Evolutionary conservation across 1,140 invertebrate species (phyloP).

Genomic region (Nasonia vitripennis): DNA sequence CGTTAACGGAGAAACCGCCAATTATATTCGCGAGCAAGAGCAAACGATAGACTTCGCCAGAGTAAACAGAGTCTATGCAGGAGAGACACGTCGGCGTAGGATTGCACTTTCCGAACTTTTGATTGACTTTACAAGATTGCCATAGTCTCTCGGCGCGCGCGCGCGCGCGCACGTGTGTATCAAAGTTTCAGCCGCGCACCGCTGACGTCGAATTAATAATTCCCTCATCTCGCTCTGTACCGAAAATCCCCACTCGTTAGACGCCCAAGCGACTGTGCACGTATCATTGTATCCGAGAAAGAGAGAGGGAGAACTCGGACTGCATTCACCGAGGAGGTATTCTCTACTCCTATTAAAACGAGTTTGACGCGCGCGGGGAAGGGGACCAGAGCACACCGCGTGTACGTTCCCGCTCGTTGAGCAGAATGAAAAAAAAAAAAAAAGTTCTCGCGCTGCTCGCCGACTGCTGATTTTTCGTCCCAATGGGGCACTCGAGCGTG

Average conservation of each 20-base stretch:
- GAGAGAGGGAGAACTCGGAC: background rate
- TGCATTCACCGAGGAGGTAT: background rate
- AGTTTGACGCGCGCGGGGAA: background rate
- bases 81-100: background rate
- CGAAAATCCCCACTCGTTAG: background rate
- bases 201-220: background rate
- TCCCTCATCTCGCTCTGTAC: background rate
- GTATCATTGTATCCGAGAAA: too few relatives aligned
- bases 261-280: background rate
- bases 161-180: background rate
- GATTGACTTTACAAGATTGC: slow-evolving; percentile 35
- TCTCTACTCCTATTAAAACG: background rate
- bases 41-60: slow-evolving; percentile 16
- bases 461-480: slow-evolving; percentile 6
- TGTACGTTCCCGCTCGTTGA: too few relatives aligned
- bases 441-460: background rate
- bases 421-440: background rate
- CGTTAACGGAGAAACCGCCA: slow-evolving; percentile 14
- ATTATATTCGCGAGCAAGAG: slow-evolving; percentile 33
- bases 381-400: too few relatives aligned
- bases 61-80: slow-evolving; percentile 25
- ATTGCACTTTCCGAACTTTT: slow-evolving; percentile 27
- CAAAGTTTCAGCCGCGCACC: background rate
- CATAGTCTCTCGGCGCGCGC: background rate
- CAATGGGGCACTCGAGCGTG: background rate